Evolutionary conservation across 1,140 invertebrate genomes (phyloP), one percentile per base, ranked within the genome.

Genomic region (Plodia interpunctella): DNA sequence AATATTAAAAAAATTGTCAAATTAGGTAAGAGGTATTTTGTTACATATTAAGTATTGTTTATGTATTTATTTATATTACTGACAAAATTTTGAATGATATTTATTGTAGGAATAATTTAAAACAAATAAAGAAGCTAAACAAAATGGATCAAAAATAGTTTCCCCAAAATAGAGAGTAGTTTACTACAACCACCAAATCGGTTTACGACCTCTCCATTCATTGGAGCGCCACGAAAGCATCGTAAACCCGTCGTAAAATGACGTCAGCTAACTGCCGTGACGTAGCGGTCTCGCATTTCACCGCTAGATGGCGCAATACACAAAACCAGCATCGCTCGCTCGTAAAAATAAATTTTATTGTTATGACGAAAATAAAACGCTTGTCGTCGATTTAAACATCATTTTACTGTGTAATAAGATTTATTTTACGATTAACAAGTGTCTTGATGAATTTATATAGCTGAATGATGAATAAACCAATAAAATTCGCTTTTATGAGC

Each of bases 341-440:
- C 83, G 74, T 89, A 89, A 89, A 89, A 89, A 87, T 87, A 86
- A 89, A 89, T 88, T 88, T 89, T 89, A 89, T 89, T 87, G 83
- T 89, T 89, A 89, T 89, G 85, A 82, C 80, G 84, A 89, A 87
- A 88, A 89, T 89, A 89, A 89, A 88, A 89, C 82, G 83, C 82
- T 86, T 88, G 83, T 87, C 87, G 80, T 87, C 87, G 84, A 89
- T 89, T 89, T 89, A 86, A 89, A 89, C 83, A 84, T 84, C 75
- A 87, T 87, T 87, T 88, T 80, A 88, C 74, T 80, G 72, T 81
- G 83, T 81, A 87, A 83, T 89, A 89, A 88, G 87, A 87, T 89
- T 89, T 89, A 88, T 88, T 89, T 89, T 87, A 88, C 70, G 82
- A 88, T 88, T 89, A 87, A 89, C 83, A 87, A 89, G 82, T 83